Percentiles rank a stretch among this genome's conserved stretches.
These are phyloP conservation scores for Cervus canadensis DNA, from an alignment of 2,113 vertebrate genomes.

Conservation along the genomic window DNA sequence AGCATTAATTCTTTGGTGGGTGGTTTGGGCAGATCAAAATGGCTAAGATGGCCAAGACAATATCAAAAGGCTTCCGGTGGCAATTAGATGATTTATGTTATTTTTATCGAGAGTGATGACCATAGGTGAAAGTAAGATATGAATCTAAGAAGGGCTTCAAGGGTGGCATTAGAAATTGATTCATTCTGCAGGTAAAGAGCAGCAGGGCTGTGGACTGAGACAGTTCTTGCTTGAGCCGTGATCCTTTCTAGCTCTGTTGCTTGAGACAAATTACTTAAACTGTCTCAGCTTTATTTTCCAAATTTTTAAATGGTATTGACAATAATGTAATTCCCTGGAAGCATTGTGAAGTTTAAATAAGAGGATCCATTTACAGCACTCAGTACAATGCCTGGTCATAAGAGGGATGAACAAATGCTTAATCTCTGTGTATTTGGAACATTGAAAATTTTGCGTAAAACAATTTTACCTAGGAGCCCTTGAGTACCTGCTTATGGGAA, in stretches of 20 bases:
- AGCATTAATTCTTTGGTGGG: neutral
- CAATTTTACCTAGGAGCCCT: neutral
- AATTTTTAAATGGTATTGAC: neutral
- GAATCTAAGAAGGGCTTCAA: neutral
- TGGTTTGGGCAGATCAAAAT: neutral
- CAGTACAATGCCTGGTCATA: neutral
- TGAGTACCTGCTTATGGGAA: neutral
- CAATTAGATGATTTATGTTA: neutral
- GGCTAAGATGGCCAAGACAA: neutral
- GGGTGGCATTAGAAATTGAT: neutral
- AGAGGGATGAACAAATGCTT: neutral
- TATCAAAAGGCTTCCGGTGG: neutral
- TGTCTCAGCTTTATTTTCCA: neutral
- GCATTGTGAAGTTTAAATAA: neutral
- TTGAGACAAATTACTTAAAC: neutral
- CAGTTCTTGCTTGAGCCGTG: neutral
- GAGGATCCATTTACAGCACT: neutral
- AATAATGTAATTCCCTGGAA: neutral
- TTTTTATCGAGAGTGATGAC: neutral
- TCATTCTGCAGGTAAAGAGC: neutral
- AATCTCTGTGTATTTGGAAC: neutral
- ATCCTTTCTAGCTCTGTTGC: neutral
- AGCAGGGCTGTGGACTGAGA: neutral
- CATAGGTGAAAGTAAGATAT: neutral
- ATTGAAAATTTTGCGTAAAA: neutral